Base-by-base conservation (phyloP, 2,797 vertebrate genomes). In the Esox lucius region DNA sequence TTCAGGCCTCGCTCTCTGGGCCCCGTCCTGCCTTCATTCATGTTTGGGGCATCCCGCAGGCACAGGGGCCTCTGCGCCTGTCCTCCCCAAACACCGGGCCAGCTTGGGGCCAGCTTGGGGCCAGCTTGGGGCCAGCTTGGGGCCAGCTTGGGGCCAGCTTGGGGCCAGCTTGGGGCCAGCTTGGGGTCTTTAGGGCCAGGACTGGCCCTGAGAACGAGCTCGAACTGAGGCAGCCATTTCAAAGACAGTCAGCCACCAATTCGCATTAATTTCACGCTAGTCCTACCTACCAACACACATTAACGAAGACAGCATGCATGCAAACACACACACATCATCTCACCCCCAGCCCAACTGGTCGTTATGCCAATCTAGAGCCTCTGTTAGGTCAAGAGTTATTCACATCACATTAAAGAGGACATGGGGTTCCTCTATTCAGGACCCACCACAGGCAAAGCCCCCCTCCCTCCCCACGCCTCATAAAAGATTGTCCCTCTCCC, bases 361-460 rank as follows among this genome's bases (percentile, higher is more conserved):
- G 78, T 86, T 82, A 80, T 87, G 89, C 87, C 90, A 91, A 90
- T 93, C 91, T 93, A 87, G 86, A 80, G 77, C 79, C 86, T 87
- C 83, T 78, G 87, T 83, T 82, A 86, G 90, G 91, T 91, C 93
- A 93, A 83, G 88, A 91, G 87, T 90, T 92, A 89, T 82, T 92
- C 78, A 67, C 84, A 89, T 84, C 81, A 85, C 84, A 85, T 81
- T 85, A 91, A 79, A 87, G 87, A 86, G 85, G 86, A 90, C 87
- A 80, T 51, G 78, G 81, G 74, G 87, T 79, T 81, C 81, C 77
- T 76, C 90, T 87, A 88, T 93, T 93, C 81, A 91, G 64, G 78
- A 83, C 80, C 86, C 85, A 84, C 89, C 78, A 19, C 88, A 86
- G 87, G 83, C 81, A 79, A 83, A 72, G 71, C 51, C 39, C 81